Conservation (phyloP, 2,888 invertebrate genomes). For the Flexamia atlantica region DNA sequence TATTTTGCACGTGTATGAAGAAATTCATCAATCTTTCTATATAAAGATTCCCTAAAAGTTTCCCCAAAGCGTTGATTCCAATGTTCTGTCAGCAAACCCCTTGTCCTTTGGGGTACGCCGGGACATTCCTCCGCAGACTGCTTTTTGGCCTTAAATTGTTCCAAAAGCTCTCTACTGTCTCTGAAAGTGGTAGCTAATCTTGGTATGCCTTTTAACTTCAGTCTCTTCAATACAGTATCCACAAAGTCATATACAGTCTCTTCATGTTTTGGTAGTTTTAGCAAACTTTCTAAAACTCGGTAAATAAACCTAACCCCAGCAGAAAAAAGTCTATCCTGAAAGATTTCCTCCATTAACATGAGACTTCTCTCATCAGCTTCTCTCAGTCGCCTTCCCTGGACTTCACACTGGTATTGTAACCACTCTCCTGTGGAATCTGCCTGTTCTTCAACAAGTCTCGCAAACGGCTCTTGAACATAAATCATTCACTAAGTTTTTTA, state of each 20-base stretch:
- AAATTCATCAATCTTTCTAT: too few relatives aligned
- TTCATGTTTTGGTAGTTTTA: background rate
- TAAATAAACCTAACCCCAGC: background rate
- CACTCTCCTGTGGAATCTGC: background rate
- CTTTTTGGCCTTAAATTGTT: background rate
- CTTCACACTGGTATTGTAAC: constrained; percentile 2
- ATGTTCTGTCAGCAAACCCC: background rate
- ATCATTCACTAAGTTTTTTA: background rate
- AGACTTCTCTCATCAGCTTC: background rate
- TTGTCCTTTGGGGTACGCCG: background rate
- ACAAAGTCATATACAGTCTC: too few relatives aligned
- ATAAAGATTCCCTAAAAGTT: too few relatives aligned
- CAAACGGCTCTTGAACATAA: background rate
- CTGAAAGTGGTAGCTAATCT: background rate
- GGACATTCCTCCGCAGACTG: background rate
- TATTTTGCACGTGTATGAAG: too few relatives aligned
- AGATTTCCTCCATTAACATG: background rate
- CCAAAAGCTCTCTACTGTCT: background rate
- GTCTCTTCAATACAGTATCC: too few relatives aligned
- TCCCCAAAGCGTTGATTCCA: too few relatives aligned
- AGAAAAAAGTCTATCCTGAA: background rate
- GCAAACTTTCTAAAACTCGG: background rate
- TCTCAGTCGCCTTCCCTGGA: background rate
- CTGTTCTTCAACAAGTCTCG: background rate
- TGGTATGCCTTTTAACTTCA: too few relatives aligned